Conservation (phyloP, 2,113 vertebrate genomes). For the Megalops atlanticus region DNA sequence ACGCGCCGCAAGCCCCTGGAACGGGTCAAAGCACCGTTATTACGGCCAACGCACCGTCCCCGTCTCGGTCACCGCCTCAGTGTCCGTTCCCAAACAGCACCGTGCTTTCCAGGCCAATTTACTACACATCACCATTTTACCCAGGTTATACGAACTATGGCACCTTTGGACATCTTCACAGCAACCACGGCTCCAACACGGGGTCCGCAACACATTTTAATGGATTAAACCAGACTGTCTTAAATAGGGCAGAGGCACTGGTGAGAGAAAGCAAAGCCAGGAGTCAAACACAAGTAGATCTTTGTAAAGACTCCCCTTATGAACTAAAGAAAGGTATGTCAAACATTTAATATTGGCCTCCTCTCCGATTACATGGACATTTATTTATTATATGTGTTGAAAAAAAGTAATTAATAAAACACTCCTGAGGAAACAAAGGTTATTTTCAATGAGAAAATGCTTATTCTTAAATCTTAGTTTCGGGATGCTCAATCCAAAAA, state of each 20-base stretch:
- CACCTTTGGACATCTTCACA: slow-evolving; percentile 91
- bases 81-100: slow-evolving; percentile 86
- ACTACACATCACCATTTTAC: slow-evolving; percentile 96
- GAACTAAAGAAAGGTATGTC: slow-evolving; percentile 99
- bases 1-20: slow-evolving; percentile 60
- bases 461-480: slow-evolving; percentile 81
- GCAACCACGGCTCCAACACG: slow-evolving; percentile 80
- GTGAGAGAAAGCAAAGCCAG: slow-evolving; percentile 92
- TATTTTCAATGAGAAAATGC: slow-evolving; percentile 79
- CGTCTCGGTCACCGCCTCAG: slow-evolving; percentile 85
- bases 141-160: slow-evolving; percentile 98
- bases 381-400: slow-evolving; percentile 79
- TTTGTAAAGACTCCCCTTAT: slow-evolving; percentile 97
- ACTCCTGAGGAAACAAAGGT: slow-evolving; percentile 63
- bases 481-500: slow-evolving; percentile 81
- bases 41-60: slow-evolving; percentile 72
- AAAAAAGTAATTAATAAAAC: slow-evolving; percentile 57
- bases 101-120: slow-evolving; percentile 89
- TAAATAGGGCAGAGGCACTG: slow-evolving; percentile 94
- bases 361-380: slow-evolving; percentile 70
- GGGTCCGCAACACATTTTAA: slow-evolving; percentile 88
- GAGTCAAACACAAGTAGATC: slow-evolving; percentile 92
- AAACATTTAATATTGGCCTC: slow-evolving; percentile 93
- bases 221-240: slow-evolving; percentile 98
- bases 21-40: slow-evolving; percentile 68